phyloP scores from a whole-genome alignment of 2,797 vertebrate genomes.

The Leptoclinus maculatus region DNA sequence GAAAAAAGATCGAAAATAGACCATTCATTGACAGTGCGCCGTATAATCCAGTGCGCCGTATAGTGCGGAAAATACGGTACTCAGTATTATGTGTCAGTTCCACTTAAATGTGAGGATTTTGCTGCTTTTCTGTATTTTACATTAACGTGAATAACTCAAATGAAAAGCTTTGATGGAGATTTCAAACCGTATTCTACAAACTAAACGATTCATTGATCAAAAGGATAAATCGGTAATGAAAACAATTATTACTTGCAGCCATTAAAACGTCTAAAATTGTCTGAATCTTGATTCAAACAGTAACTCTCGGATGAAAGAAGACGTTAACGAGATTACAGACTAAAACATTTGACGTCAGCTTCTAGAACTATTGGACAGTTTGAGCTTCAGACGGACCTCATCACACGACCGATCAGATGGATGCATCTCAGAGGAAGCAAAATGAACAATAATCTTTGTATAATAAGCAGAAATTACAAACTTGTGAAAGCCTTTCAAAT shows the following conservation, averaged over 20 bases:
- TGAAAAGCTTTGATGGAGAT: too few species aligned
- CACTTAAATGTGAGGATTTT: too few species aligned
- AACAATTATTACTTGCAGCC: not conserved
- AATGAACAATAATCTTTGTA: not conserved
- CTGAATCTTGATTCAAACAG: not conserved
- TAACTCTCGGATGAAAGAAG: not conserved
- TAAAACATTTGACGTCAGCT: fast-evolving
- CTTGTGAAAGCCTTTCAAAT: not conserved
- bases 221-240: not conserved
- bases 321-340: not conserved
- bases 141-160: too few species aligned
- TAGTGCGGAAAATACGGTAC: too few species aligned
- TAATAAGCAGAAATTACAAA: not conserved
- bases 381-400: not conserved
- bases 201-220: not conserved
- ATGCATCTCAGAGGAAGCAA: too few species aligned
- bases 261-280: not conserved
- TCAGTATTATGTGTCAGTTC: too few species aligned
- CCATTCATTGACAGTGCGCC: too few species aligned
- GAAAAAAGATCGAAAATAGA: too few species aligned
- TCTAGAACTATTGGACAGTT: not conserved
- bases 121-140: too few species aligned
- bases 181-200: too few species aligned
- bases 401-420: too few species aligned
- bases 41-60: too few species aligned